Conservation (phyloP, 1,140 invertebrate species). For the Apolygus lucorum region DNA sequence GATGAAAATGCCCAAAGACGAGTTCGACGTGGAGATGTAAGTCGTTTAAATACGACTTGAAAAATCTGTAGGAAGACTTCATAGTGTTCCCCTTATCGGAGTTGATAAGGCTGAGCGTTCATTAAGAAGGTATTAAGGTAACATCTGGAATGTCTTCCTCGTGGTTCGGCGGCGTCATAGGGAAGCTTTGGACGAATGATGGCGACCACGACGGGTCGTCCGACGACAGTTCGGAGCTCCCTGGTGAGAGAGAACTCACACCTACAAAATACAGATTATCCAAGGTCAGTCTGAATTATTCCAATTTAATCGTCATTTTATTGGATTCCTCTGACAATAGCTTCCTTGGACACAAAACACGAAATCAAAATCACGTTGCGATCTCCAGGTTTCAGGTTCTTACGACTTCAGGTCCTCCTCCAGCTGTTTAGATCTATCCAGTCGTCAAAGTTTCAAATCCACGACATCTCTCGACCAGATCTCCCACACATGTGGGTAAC, state of each 20-base stretch:
- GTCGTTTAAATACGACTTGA: too few species aligned
- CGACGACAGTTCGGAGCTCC: not conserved
- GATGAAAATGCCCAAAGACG: too few species aligned
- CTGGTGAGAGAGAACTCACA: not conserved
- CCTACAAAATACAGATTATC: not conserved
- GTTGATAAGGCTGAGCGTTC: too few species aligned
- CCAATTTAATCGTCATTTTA: not conserved
- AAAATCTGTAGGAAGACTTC: too few species aligned
- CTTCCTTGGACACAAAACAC: not conserved
- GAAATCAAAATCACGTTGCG: not conserved
- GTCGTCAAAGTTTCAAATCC: slow-evolving; percentile 1
- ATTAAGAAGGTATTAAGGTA: not conserved
- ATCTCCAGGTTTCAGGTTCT: not conserved
- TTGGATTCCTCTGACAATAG: not conserved
- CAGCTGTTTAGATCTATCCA: not conserved
- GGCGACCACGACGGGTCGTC: not conserved
- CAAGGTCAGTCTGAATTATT: not conserved
- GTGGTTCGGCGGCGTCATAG: slow-evolving; percentile 6
- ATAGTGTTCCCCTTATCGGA: too few species aligned
- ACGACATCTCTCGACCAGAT: not conserved
- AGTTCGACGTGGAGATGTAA: too few species aligned
- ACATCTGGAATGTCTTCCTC: slow-evolving; percentile 3
- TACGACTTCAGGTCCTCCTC: slow-evolving; percentile 7
- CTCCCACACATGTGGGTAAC: not conserved
- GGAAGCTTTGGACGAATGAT: not conserved